A percentile compares a stretch with the other conserved stretches of the same genome.
Conservation (phyloP, 2,797 vertebrate species). For the Leptoclinus maculatus region DNA sequence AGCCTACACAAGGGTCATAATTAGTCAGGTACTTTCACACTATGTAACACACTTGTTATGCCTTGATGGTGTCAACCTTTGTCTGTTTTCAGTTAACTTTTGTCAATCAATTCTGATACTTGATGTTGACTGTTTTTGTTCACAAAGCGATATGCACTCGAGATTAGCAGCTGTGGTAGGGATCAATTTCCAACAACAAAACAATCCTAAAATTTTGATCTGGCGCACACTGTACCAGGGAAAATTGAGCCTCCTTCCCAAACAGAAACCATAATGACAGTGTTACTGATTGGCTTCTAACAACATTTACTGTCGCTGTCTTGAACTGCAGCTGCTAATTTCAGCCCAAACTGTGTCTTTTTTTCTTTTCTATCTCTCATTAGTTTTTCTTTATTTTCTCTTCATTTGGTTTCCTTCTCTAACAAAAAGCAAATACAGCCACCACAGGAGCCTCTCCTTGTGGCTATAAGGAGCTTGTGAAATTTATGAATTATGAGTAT, state of each 20-base stretch:
- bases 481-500: slow-evolving; percentile 79
- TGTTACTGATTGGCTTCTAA: slow-evolving; percentile 51
- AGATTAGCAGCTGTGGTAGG: slow-evolving; percentile 87
- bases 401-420: slow-evolving; percentile 82
- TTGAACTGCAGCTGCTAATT: slow-evolving; percentile 88
- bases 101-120: slow-evolving; percentile 84
- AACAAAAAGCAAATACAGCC: slow-evolving; percentile 80
- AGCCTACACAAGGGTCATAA: slow-evolving; percentile 59
- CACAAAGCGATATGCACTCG: slow-evolving; percentile 82
- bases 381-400: slow-evolving; percentile 81
- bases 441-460: slow-evolving; percentile 78
- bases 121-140: slow-evolving; percentile 86
- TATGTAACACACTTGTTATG: slow-evolving; percentile 78
- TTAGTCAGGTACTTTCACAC: slow-evolving; percentile 63
- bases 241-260: slow-evolving; percentile 25
- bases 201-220: not conserved
- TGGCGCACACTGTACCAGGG: not conserved
- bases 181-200: slow-evolving; percentile 18
- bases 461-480: slow-evolving; percentile 82
- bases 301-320: slow-evolving; percentile 38
- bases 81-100: slow-evolving; percentile 85
- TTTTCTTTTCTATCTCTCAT: slow-evolving; percentile 81
- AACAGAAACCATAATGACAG: slow-evolving; percentile 14
- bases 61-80: slow-evolving; percentile 82
- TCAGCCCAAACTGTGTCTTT: slow-evolving; percentile 82